phyloP scores from a whole-genome alignment of 2,888 invertebrate species.

The Himalopsyche japonica region DNA sequence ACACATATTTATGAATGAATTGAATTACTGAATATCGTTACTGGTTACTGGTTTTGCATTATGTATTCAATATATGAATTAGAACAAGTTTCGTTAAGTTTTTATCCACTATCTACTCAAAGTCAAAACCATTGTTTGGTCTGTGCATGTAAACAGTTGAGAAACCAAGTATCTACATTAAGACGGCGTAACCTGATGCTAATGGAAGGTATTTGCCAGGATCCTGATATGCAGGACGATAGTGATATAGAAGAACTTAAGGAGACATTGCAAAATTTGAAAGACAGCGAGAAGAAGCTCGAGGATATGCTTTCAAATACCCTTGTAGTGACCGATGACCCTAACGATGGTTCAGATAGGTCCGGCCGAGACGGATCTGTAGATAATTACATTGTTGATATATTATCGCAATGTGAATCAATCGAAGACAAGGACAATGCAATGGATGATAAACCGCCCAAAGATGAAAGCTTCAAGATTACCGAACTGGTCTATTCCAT shows the following conservation, averaged over 20 bases:
- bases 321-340: background rate
- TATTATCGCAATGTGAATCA: background rate
- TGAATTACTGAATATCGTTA: no score
- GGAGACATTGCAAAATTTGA: conserved; percentile 69
- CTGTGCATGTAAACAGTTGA: conserved; percentile 21
- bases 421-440: background rate
- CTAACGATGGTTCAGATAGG: background rate
- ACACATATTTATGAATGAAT: no score
- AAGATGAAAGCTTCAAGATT: background rate
- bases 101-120: background rate
- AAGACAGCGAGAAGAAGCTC: conserved; percentile 71
- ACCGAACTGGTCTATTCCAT: background rate
- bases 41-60: no score
- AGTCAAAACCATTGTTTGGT: background rate
- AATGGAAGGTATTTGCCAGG: conserved; percentile 31
- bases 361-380: background rate
- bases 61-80: no score
- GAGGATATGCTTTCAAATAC: conserved; percentile 57
- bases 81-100: background rate
- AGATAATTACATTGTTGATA: background rate
- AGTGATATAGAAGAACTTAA: conserved; percentile 62
- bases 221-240: conserved; percentile 32
- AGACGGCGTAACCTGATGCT: conserved; percentile 30
- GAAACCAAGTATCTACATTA: conserved; percentile 27
- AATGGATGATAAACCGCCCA: background rate